Conservation (phyloP, 2,888 invertebrate genomes). For the Adelphocoris suturalis region DNA sequence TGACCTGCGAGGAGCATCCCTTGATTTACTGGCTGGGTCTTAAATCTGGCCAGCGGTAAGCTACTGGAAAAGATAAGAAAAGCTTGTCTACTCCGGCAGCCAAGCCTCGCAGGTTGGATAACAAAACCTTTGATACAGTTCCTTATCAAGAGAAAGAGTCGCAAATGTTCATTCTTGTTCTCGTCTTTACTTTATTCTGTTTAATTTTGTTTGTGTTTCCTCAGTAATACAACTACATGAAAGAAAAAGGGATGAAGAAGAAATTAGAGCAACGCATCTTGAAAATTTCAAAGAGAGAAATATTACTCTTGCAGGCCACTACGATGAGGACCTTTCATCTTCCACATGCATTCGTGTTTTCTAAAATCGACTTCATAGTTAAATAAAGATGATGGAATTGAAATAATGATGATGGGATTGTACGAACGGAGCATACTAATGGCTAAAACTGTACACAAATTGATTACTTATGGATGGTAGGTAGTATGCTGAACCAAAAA, state of each 20-base stretch:
- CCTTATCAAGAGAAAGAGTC: not conserved
- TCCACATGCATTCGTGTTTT: not conserved
- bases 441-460: too few species aligned
- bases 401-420: too few species aligned
- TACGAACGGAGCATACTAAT: too few species aligned
- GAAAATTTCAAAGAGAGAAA: not conserved
- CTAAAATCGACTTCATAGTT: too few species aligned
- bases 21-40: conserved; percentile 38
- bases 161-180: not conserved
- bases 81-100: not conserved
- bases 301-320: not conserved
- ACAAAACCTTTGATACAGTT: conserved; percentile 40
- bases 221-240: not conserved
- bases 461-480: too few species aligned
- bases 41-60: conserved; percentile 43
- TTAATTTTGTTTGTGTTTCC: not conserved
- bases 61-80: conserved; percentile 47
- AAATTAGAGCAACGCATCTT: not conserved
- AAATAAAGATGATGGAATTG: too few species aligned
- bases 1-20: conserved; percentile 48
- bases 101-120: not conserved
- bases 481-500: too few species aligned
- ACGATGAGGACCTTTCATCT: not conserved
- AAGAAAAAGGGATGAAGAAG: not conserved
- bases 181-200: not conserved